Evolutionary conservation across 2,888 invertebrate species (phyloP).

Genomic region (Osedax frankpressi): DNA sequence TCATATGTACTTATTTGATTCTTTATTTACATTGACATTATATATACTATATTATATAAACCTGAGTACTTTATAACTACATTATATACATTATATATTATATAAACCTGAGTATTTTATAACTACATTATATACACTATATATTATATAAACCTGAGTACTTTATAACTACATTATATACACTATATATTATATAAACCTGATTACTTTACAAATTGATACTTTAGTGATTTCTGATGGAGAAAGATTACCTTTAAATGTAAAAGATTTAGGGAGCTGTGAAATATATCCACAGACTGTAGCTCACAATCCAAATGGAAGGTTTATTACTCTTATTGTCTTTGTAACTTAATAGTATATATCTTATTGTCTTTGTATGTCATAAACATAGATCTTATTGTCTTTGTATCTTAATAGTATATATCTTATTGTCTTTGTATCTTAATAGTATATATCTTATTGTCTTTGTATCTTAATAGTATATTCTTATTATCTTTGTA

Average conservation of each 20-base stretch:
- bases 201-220: conserved; percentile 26
- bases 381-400: too few species aligned
- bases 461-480: too few species aligned
- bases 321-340: too few species aligned
- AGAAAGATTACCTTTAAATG: conserved; percentile 76
- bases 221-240: conserved; percentile 65
- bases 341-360: too few species aligned
- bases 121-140: neutral
- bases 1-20: too few species aligned
- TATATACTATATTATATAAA: neutral
- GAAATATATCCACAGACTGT: conserved; percentile 98
- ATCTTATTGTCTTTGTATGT: too few species aligned
- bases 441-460: too few species aligned
- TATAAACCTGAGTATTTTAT: neutral
- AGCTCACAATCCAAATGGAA: conserved; percentile 93
- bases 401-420: too few species aligned
- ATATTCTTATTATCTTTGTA: too few species aligned
- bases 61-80: conserved; percentile 1
- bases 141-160: neutral
- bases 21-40: too few species aligned
- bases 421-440: too few species aligned
- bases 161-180: conserved; percentile 25
- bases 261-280: conserved; percentile 97
- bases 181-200: conserved; percentile 2
- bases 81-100: too few species aligned